Base-by-base conservation (phyloP, 2,113 vertebrate species). In the Noturus placidus region DNA sequence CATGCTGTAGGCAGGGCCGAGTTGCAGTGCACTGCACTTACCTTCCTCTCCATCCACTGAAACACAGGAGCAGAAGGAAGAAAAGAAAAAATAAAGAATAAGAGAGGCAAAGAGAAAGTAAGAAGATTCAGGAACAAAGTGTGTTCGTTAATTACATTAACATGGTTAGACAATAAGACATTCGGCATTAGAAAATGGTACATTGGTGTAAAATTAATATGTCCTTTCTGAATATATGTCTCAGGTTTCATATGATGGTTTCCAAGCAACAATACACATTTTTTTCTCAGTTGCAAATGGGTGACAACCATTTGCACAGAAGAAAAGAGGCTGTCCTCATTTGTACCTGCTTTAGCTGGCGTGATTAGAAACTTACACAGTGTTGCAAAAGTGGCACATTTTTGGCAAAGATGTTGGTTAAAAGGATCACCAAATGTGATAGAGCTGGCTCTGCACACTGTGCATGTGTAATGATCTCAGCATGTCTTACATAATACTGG, bases 21-120 rank as follows among this genome's bases (percentile, higher is more conserved):
- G 25, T 17, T 22, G 86, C 56, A 88, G 80, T 86, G 9, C 56
- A 88, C 82, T 86, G 9, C 19, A 87, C 93, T 93, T 93, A 95
- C 93, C 92, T 95, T 95, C 46, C 92, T 67, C 88, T 95, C 93
- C 93, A 94, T 89, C 93, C 93, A 92, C 94, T 95, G 91, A 90
- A 89, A 90, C 69, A 87, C 85, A 78, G 63, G 22, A 83, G 69
- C 72, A 84, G 82, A 78, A 77, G 90, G 78, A 91, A 33, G 10
- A 65, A 54, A 56, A 54, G 1, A 30, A 69, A 38, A 9, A 50
- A 63, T 42, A 33, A 74, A 83, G 33, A 83, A 33, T 13, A 70
- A 92, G 72, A 91, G 50, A 89, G n/a, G 11, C 38, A 17, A 57
- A 67, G 63, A 70, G 81, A 88, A 82, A 19, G 3, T 15, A 84